Percentiles rank a stretch among this genome's conserved stretches.
These are phyloP conservation scores for Felis catus DNA, from an alignment of 2,113 vertebrate species.

Conservation along the genomic window F.catus_Fca126_mat1.0 CM031414.1:129876001-129876500, in stretches of 20 bases:
- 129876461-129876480: not conserved
- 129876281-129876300: rapidly evolving
- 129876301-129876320: not conserved
- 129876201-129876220: not conserved
- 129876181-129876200: not conserved
- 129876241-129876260: not conserved
- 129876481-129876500: not conserved
- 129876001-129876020: not conserved
- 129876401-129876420: not conserved
- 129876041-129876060: not conserved
- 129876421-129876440: rapidly evolving
- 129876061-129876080: not conserved
- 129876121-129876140: not conserved
- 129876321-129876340: not conserved
- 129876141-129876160: not conserved
- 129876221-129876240: not conserved
- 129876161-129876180: not conserved
- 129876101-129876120: not conserved
- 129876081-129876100: not conserved
- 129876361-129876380: not conserved
- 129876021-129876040: not conserved
- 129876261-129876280: too few species aligned
- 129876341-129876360: not conserved
- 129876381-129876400: not conserved
- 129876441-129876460: not conserved